Conservation (phyloP, 2,888 invertebrate species). For the Ectemnius lituratus region DNA sequence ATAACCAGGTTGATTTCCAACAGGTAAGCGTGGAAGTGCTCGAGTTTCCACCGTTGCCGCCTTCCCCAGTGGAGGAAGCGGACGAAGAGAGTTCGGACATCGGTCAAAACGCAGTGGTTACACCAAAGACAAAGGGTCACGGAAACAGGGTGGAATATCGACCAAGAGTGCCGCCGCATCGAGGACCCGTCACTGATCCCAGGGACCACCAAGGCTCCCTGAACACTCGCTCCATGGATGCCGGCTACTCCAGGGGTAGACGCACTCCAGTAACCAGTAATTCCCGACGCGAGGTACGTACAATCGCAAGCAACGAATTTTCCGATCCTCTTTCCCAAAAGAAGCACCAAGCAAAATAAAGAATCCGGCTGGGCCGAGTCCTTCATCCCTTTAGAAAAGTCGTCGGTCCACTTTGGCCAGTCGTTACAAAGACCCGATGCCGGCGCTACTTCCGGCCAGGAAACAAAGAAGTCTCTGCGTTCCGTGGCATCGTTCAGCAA, state of each 20-base stretch:
- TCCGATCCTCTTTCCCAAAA: too few relatives aligned
- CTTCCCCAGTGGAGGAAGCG: constrained; percentile 90
- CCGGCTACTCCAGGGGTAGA: constrained; percentile 81
- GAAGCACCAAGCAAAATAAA: too few relatives aligned
- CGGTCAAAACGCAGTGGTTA: constrained; percentile 61
- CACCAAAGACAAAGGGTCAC: constrained; percentile 63
- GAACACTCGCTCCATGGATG: constrained; percentile 92
- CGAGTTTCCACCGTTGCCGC: constrained; percentile 88
- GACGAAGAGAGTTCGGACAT: constrained; percentile 87
- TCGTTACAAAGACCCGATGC: too few relatives aligned
- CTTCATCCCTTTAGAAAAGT: too few relatives aligned
- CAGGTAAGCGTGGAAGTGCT: constrained; percentile 83
- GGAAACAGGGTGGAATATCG: constrained; percentile 75
- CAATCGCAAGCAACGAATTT: too few relatives aligned
- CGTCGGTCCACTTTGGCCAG: too few relatives aligned
- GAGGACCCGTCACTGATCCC: constrained; percentile 78
- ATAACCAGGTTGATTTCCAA: background rate
- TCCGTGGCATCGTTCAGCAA: background rate
- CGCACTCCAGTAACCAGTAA: constrained; percentile 70
- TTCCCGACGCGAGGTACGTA: constrained; percentile 76
- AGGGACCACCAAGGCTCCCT: constrained; percentile 81
- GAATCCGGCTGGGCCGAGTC: too few relatives aligned
- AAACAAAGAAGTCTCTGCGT: too few relatives aligned
- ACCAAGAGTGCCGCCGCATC: constrained; percentile 87
- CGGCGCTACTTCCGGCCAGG: too few relatives aligned